Evolutionary conservation across 2,113 vertebrate species (phyloP).

Genomic region (Pimephales promelas): DNA sequence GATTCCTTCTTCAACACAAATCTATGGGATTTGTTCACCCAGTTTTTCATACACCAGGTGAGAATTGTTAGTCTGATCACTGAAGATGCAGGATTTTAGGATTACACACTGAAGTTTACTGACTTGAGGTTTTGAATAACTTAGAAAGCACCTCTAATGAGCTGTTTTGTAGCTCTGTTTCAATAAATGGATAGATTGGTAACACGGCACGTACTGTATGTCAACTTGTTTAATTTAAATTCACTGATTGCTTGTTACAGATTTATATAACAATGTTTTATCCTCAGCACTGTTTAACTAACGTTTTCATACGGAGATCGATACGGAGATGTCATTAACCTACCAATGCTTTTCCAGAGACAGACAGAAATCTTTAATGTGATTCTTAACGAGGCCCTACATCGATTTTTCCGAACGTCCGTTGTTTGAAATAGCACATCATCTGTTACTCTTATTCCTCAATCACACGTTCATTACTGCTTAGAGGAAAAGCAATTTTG

Average conservation of each 20-base stretch:
- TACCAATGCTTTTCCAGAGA: neutral
- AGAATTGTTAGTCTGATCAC: neutral
- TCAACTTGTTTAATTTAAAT: constrained; percentile 10
- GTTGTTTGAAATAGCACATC: constrained; percentile 1
- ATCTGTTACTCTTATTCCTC: neutral
- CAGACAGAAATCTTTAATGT: constrained; percentile 29
- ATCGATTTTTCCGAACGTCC: constrained; percentile 37
- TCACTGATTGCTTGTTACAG: neutral
- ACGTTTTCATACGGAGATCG: neutral
- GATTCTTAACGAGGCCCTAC: constrained; percentile 2
- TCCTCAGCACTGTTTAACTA: neutral
- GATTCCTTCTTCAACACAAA: neutral
- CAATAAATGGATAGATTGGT: too few relatives aligned
- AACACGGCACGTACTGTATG: neutral
- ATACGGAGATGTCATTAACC: constrained; percentile 16
- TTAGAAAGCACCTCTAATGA: neutral
- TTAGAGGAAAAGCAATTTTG: neutral
- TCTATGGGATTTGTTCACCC: neutral
- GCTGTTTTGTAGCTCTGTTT: neutral
- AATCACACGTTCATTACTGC: neutral
- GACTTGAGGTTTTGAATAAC: neutral
- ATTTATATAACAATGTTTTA: neutral
- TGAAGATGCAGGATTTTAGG: neutral
- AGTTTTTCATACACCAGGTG: neutral
- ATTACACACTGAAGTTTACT: neutral